Conservation (phyloP, 2,797 vertebrate species). For the Cichlasoma orientale region DNA sequence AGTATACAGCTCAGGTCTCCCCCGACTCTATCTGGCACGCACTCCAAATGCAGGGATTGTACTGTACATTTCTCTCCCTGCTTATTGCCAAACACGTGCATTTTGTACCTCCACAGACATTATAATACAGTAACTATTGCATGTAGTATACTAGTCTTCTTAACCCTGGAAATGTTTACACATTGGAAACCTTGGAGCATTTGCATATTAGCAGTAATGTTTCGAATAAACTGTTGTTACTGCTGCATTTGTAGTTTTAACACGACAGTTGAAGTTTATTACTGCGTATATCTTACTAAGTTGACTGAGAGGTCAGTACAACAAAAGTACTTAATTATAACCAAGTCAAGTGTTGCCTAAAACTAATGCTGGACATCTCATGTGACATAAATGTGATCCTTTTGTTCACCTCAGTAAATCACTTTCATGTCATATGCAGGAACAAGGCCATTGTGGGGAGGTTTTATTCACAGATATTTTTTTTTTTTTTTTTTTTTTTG, state of each 20-base stretch:
- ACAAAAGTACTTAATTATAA: neutral
- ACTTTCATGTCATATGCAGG: slow-evolving; percentile 47
- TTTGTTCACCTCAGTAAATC: slow-evolving; percentile 40
- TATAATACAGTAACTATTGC: slow-evolving; percentile 35
- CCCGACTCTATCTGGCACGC: slow-evolving; percentile 47
- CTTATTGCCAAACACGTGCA: slow-evolving; percentile 61
- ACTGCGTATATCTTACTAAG: slow-evolving; percentile 32
- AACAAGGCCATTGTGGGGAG: slow-evolving; percentile 50
- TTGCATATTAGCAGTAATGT: slow-evolving; percentile 6
- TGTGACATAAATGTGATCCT: slow-evolving; percentile 47
- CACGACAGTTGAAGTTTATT: slow-evolving; percentile 6
- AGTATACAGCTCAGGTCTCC: slow-evolving; percentile 77
- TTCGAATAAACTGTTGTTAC: slow-evolving; percentile 14
- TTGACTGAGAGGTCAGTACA: slow-evolving; percentile 32
- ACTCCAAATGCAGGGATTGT: slow-evolving; percentile 60
- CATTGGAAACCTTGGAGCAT: slow-evolving; percentile 41
- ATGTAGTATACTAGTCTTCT: slow-evolving; percentile 42
- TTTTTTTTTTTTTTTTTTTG: slow-evolving; percentile 6
- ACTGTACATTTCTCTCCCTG: slow-evolving; percentile 35
- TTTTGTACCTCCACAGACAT: slow-evolving; percentile 68
- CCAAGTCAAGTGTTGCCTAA: slow-evolving; percentile 49
- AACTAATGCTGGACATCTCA: slow-evolving; percentile 55
- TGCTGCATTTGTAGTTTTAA: slow-evolving; percentile 37
- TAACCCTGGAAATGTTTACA: slow-evolving; percentile 70
- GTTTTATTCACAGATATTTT: slow-evolving; percentile 25